phyloP scores from a whole-genome alignment of 2,797 vertebrate genomes.

The Pteropus rufus region DNA sequence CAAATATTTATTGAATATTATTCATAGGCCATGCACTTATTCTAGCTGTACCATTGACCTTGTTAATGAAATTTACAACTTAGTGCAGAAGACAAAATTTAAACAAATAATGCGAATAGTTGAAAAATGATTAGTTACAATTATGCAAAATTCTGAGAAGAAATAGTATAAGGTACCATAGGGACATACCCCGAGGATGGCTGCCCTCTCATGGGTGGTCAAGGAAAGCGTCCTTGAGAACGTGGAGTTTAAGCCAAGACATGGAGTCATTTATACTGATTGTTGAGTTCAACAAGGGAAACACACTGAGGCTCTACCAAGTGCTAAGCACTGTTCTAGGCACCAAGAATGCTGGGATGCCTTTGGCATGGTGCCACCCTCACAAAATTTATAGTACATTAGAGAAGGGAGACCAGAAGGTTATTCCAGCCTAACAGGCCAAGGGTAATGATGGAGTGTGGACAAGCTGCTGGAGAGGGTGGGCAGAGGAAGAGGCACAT shows the following conservation, averaged over 20 bases:
- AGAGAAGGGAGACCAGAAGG: background rate
- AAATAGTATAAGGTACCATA: background rate
- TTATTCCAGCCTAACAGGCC: background rate
- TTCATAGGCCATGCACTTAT: background rate
- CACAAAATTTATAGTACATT: background rate
- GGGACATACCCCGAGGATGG: too few relatives aligned
- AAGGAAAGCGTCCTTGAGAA: background rate
- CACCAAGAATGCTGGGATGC: background rate
- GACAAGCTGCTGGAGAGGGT: background rate
- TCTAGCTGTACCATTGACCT: background rate
- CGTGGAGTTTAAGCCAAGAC: background rate
- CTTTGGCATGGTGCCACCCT: too few relatives aligned
- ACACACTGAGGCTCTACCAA: background rate
- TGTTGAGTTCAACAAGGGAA: background rate
- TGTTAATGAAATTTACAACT: background rate
- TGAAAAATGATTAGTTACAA: background rate
- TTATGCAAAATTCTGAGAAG: background rate
- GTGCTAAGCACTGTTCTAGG: background rate
- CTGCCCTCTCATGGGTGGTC: background rate
- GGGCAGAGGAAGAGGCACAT: fast-evolving
- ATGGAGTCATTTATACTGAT: background rate
- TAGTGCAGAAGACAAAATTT: background rate
- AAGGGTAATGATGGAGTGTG: fast-evolving
- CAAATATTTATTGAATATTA: background rate
- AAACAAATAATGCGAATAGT: background rate